Evolutionary conservation across 1,140 invertebrate genomes (phyloP), one percentile per base, ranked within the genome.

Genomic region (Polyergus mexicanus): DNA sequence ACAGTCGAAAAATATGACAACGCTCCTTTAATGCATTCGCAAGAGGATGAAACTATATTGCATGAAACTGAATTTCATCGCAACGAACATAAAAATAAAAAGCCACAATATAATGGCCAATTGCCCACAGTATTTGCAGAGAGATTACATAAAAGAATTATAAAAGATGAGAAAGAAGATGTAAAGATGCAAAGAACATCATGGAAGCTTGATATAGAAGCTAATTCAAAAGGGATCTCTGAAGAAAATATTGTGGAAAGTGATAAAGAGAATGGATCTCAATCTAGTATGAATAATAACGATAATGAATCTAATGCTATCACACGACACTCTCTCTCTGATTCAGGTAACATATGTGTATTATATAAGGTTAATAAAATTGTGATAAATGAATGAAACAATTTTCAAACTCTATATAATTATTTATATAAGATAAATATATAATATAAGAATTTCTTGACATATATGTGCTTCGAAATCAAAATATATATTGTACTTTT

Each of bases 71-170:
- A 75, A 13, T 44, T 11, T 3, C 22, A 2, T 2, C 51, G 19
- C 3, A 32, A 85, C 6, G 74, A 91, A 71, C 38, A 66, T 6
- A 78, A 74, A 25, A 81, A 86, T 60, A 88, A 85, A 28, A 83
- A 72, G 19, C 13, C 11, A 47, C 87, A 89, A 7, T 87, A 63
- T 10, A 54, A 85, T 19, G 62, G 81, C 1, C 85, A 75, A 38
- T 16, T 74, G 25, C 68, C 32, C 1, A 95, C 94, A 8, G 0
- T 95, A 22, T 95, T 92, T 86, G 92, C 91, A 1, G 88, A 94
- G 83, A 89, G 94, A 69, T 83, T 94, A 19, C 77, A 83, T 32
- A 93, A 92, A 74, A 94, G 75, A 85, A 69, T 94, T 4, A 28
- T 60, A 1, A 85, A 92, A 22, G 86, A 91, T 62, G 83, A 91